A percentile compares a stretch with the other conserved stretches of the same genome.
Conservation (phyloP, 2,888 invertebrate genomes). For the Lycia hirtaria region DNA sequence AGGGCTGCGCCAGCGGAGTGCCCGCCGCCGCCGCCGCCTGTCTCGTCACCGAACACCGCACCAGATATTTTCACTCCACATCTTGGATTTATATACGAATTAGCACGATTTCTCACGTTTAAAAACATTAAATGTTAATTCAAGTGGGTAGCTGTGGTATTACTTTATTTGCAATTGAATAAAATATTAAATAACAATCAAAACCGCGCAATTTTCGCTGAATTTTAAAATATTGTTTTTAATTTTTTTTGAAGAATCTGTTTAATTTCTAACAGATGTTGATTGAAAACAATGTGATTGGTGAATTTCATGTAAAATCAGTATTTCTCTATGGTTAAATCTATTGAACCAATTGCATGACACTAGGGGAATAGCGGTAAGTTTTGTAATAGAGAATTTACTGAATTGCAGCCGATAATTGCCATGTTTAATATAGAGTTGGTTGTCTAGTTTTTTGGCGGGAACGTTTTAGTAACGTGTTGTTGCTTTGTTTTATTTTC, state of each 20-base stretch:
- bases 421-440: neutral
- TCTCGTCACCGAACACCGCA: conserved; percentile 38
- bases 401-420: neutral
- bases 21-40: conserved; percentile 56
- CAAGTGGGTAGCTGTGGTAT: neutral
- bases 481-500: too few relatives aligned
- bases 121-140: conserved; percentile 1
- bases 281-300: conserved; percentile 14
- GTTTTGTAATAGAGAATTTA: neutral
- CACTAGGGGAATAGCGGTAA: neutral
- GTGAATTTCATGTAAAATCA: neutral
- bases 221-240: conserved; percentile 47
- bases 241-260: conserved; percentile 25
- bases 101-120: neutral
- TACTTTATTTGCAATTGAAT: conserved; percentile 5
- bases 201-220: conserved; percentile 71
- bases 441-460: neutral
- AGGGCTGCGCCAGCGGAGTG: conserved; percentile 83
- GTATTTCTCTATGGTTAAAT: neutral
- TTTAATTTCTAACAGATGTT: conserved; percentile 8
- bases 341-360: neutral
- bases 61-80: conserved; percentile 27
- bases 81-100: conserved; percentile 10
- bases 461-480: too few relatives aligned
- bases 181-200: conserved; percentile 58